These are phyloP conservation scores for Ophion costatus DNA, from an alignment of 2,888 invertebrate species.

Conservation along the genomic window DNA sequence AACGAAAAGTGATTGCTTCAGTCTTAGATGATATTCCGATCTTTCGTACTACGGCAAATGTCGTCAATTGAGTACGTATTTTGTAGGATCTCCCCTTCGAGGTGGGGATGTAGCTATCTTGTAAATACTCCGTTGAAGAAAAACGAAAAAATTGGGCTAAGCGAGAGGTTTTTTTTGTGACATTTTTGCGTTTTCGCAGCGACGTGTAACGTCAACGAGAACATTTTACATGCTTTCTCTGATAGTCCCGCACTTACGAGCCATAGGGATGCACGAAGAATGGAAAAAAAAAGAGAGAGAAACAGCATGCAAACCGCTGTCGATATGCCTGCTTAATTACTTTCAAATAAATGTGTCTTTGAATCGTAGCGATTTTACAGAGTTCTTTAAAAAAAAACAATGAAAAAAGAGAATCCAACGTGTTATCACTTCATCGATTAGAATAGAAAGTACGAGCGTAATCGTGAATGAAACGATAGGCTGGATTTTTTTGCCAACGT, in stretches of 20 bases:
- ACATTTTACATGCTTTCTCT: constrained; percentile 37
- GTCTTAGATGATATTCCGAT: constrained; percentile 54
- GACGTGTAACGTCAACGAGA: constrained; percentile 36
- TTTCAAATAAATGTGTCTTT: constrained; percentile 51
- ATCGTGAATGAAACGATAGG: constrained; percentile 36
- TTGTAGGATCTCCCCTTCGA: constrained; percentile 39
- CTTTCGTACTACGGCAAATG: constrained; percentile 57
- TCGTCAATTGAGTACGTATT: constrained; percentile 55
- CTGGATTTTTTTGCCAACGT: constrained; percentile 34
- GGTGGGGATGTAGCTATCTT: constrained; percentile 36
- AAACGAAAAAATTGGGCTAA: constrained; percentile 12
- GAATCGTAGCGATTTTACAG: constrained; percentile 23
- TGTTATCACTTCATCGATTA: constrained; percentile 55
- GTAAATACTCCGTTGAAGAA: constrained; percentile 50
- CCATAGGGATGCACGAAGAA: constrained; percentile 23
- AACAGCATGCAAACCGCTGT: constrained; percentile 24
- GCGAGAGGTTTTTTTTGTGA: constrained; percentile 37
- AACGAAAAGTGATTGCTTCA: constrained; percentile 29
- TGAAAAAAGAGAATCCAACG: constrained; percentile 9
- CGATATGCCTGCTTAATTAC: constrained; percentile 41
- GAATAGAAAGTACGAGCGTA: constrained; percentile 54
- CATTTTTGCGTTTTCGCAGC: constrained; percentile 46
- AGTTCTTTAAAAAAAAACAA: constrained; percentile 22
- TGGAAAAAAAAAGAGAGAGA: constrained; percentile 15
- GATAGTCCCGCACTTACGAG: constrained; percentile 46